A percentile compares a stretch with the other conserved stretches of the same genome.
Conservation (phyloP, 2,113 vertebrate species). For the Cyprinodon brontotheroides region DNA sequence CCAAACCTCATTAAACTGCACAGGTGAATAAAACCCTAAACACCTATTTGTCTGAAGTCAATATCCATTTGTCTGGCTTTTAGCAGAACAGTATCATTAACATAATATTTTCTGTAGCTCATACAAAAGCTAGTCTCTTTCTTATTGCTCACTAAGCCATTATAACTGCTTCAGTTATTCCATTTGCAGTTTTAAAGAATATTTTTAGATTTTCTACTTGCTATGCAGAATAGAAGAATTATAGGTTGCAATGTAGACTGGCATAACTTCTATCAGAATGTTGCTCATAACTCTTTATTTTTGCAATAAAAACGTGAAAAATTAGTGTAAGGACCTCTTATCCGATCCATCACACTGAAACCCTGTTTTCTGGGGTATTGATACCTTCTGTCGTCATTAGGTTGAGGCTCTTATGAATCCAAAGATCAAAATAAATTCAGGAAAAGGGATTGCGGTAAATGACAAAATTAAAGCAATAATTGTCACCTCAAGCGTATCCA, state of each 20-base stretch:
- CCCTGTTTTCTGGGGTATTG: neutral
- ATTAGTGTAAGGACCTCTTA: neutral
- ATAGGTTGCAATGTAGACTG: constrained; percentile 27
- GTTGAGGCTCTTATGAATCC: neutral
- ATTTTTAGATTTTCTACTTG: constrained; percentile 49
- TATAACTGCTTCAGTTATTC: constrained; percentile 50
- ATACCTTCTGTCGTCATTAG: no score
- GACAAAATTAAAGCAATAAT: no score
- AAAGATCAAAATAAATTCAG: neutral
- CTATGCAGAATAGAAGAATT: constrained; percentile 55
- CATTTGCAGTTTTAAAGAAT: constrained; percentile 55
- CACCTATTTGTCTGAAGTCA: constrained; percentile 65
- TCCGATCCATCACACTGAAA: neutral
- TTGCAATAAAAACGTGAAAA: constrained; percentile 5
- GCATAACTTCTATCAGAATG: constrained; percentile 30
- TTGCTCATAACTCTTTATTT: constrained; percentile 18
- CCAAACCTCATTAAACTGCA: constrained; percentile 61
- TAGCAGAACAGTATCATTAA: constrained; percentile 65
- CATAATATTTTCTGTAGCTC: constrained; percentile 63
- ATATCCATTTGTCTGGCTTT: constrained; percentile 74
- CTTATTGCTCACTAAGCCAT: constrained; percentile 55
- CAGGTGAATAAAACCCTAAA: constrained; percentile 64
- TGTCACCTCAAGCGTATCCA: no score
- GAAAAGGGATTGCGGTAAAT: no score
- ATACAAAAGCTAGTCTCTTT: constrained; percentile 56